Base-by-base conservation (phyloP, 2,113 vertebrate genomes). In the Lamprologus lemairii region DNA sequence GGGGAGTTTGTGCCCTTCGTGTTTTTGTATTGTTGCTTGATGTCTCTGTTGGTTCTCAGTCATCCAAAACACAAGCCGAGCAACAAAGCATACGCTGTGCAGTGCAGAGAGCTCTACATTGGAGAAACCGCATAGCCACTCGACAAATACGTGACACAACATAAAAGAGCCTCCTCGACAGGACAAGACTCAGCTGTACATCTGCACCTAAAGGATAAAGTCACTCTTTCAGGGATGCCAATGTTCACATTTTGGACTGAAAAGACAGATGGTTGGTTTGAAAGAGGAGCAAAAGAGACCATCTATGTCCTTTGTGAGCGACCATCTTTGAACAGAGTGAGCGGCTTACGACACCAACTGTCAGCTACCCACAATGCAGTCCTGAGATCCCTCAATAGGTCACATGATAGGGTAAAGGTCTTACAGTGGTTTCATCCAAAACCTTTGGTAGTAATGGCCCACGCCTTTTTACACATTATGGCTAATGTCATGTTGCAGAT, bases 361-460 rank as follows among this genome's bases (percentile, higher is more conserved):
- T 54, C n/a, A 54, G n/a, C 51, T 54, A 54, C 51, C n/a, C 9
- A 21, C 51, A 54, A 11, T 1, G 19, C 51, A 53, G n/a, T 21
- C 51, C 51, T 11, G 19, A 21, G n/a, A 6, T 11, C 9, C 51
- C 0, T 54, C n/a, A 0, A 54, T 54, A 54, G 51, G 19, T 54
- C 9, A 54, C 9, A 54, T 54, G n/a, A 54, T 54, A 23, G n/a
- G 10, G n/a, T 54, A 54, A 54, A 21, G 51, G 51, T 54, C n/a
- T 54, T 54, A 12, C n/a, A 54, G n/a, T 12, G n/a, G 53, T 1
- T 54, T 21, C n/a, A 21, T 54, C n/a, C 51, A 54, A 21, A 54
- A 54, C 51, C 1, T 54, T 0, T 54, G n/a, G 0, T 53, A 0
- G n/a, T 53, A 21, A 53, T 53, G 9, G 51, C n/a, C 51, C 51